phyloP scores from a whole-genome alignment of 2,888 invertebrate genomes.

The Epinotia ramella region DNA sequence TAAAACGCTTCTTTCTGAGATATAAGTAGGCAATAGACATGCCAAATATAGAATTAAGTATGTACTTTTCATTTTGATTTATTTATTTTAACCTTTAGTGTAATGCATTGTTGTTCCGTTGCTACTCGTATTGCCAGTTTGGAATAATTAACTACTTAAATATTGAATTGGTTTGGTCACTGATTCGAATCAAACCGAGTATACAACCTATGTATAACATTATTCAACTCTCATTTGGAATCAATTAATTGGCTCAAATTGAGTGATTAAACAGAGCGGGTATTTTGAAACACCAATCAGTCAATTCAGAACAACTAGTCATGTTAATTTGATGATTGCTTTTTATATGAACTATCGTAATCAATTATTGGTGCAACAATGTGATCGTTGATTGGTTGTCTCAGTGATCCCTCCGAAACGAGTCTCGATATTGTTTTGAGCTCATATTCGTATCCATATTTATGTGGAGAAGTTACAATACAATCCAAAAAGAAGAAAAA shows the following conservation, averaged over 20 bases:
- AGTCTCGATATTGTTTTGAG: background rate
- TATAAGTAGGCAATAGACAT: constrained; percentile 28
- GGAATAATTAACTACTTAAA: constrained; percentile 21
- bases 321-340: constrained; percentile 69
- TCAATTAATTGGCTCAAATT: constrained; percentile 66
- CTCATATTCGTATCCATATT: background rate
- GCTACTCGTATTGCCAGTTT: constrained; percentile 4
- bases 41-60: constrained; percentile 29
- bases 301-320: constrained; percentile 68
- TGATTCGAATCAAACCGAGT: constrained; percentile 37
- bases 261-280: constrained; percentile 67
- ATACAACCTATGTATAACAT: constrained; percentile 35
- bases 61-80: constrained; percentile 9
- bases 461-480: background rate
- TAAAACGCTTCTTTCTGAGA: constrained; percentile 25
- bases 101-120: constrained; percentile 13
- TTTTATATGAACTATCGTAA: constrained; percentile 53
- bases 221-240: constrained; percentile 47
- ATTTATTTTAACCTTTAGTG: constrained; percentile 17
- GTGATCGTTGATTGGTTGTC: background rate
- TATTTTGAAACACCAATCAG: constrained; percentile 67
- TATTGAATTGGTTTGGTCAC: constrained; percentile 35
- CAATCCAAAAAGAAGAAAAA: too few species aligned
- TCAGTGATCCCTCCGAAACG: background rate
- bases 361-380: constrained; percentile 31